Percentiles rank a stretch among this genome's conserved stretches.
Conservation (phyloP, 2,113 vertebrate species). For the Equus quagga region DNA sequence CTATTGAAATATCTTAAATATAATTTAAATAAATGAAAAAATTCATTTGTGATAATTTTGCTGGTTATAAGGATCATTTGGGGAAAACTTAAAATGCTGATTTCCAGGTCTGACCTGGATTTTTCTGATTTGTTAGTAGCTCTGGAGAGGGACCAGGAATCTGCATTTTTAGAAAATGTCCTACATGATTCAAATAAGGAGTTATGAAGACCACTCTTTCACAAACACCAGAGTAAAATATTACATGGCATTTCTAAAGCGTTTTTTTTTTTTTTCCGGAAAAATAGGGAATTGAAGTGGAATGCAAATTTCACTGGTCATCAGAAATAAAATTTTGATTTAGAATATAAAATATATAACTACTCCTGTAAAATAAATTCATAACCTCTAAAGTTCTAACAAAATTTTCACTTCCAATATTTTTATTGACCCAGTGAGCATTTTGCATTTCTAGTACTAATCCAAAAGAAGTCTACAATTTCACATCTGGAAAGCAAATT, state of each 20-base stretch:
- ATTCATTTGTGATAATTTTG: neutral
- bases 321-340: neutral
- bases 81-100: neutral
- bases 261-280: neutral
- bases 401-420: neutral
- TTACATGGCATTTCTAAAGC: neutral
- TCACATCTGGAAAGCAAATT: neutral
- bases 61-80: slow-evolving; percentile 14
- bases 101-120: neutral
- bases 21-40: slow-evolving; percentile 40
- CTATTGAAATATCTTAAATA: slow-evolving; percentile 28
- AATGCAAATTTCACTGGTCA: neutral
- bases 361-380: neutral
- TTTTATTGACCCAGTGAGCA: neutral
- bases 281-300: neutral
- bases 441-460: slow-evolving; percentile 17
- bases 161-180: neutral
- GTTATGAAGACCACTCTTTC: neutral
- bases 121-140: neutral
- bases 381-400: neutral
- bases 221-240: neutral
- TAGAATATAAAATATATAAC: slow-evolving; percentile 20
- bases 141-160: neutral
- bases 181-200: neutral
- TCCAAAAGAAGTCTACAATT: neutral